phyloP scores from a whole-genome alignment of 2,797 vertebrate species.

The Myiotriccus ornatus region DNA sequence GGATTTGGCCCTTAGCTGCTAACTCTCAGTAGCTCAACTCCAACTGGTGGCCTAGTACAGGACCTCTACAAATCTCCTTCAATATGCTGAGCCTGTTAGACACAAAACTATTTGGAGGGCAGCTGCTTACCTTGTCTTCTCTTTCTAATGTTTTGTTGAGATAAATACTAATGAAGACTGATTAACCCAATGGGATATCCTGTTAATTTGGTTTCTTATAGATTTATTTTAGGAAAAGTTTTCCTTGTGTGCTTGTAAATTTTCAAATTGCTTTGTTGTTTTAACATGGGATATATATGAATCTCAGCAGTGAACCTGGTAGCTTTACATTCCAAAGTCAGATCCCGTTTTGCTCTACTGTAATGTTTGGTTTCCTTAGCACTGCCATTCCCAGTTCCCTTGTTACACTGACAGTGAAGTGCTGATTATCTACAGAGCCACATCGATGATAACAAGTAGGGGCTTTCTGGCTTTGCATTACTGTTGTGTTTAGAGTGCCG shows the following conservation, averaged over 20 bases:
- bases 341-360: neutral
- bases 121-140: neutral
- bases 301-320: neutral
- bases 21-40: neutral
- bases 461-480: neutral
- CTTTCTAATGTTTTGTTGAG: neutral
- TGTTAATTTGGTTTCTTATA: neutral
- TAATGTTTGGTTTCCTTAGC: neutral
- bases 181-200: neutral
- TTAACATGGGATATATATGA: neutral
- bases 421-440: neutral
- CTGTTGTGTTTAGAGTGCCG: fast-evolving
- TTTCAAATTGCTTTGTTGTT: neutral
- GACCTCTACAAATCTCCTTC: neutral
- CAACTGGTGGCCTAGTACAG: neutral
- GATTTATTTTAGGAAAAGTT: neutral
- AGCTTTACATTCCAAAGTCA: neutral
- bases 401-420: neutral
- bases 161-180: neutral
- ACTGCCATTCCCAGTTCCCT: neutral
- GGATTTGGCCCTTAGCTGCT: neutral
- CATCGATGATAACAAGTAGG: neutral
- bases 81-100: neutral
- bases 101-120: neutral
- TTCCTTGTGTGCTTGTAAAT: neutral